Evolutionary conservation across 2,888 invertebrate species (phyloP), one percentile per base, ranked within the genome.

Genomic region (Amitus sp.): DNA sequence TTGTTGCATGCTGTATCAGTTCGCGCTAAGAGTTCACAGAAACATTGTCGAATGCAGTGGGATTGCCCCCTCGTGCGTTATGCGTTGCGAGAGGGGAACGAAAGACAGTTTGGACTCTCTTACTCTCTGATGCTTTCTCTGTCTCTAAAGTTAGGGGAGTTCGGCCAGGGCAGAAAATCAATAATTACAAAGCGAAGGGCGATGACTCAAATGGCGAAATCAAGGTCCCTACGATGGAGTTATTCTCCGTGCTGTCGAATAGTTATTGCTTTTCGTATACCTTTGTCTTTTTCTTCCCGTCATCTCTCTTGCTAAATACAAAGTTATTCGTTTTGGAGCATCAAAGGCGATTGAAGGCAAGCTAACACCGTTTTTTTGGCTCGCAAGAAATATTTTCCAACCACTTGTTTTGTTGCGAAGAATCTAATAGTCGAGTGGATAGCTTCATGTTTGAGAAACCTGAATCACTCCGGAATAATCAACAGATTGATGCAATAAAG

Each of bases 181-280:
- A 82, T 82, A 82, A 82, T 82, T 82, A 79, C 80, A 73, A 76
- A 76, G 73, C 77, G 72, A 79, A 75, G 80, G 78, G 76, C 72
- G 82, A 81, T 82, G 82, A 80, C 79, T 81, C 79, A 78, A 80
- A 80, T 77, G 77, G 73, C 70, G 73, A 80, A 82, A 82, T 82
- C 79, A 80, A 80, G 78, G 76, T 76, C 74, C 75, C 73, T 70
- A 66, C 67, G 67, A 64, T 67, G 66, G 67, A 75, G 72, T 76
- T 76, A 74, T 73, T 75, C 73, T 69, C 68, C 51, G 66, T 70
- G 65, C 71, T 71, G 70, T 71, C 66, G 50, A 39, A 65, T 47
- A 55, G 51, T 51, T 53, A 47, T 47, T 37, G 40, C 56, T 64
- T 57, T 60, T 55, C 47, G 15, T 7, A 18, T 55, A 39, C 37